These are phyloP conservation scores for Papio anubis DNA, from an alignment of 2,113 vertebrate species.

Conservation along the genomic window DNA sequence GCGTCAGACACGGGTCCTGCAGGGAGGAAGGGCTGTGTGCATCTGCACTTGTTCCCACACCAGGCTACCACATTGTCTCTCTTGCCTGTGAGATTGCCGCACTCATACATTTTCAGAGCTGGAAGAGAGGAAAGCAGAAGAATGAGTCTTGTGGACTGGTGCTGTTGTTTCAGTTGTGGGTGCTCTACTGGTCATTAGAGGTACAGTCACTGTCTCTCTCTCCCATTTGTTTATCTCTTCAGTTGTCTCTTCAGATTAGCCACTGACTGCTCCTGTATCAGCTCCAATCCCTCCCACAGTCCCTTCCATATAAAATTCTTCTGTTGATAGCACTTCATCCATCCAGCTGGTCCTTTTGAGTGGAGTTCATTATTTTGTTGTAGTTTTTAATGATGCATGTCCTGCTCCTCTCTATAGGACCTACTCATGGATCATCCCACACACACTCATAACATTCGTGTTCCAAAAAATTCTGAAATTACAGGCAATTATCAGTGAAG, in stretches of 20 bases:
- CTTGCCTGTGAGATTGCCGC: rapidly evolving
- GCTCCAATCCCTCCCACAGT: neutral
- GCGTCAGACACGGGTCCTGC: neutral
- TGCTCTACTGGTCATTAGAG: rapidly evolving
- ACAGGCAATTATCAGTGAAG: rapidly evolving
- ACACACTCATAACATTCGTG: neutral
- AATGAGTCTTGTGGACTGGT: no score
- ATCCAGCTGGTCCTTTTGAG: neutral
- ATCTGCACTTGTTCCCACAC: no score
- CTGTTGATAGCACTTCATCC: no score
- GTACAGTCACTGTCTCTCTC: rapidly evolving
- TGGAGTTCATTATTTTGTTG: neutral
- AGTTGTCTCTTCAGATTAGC: no score
- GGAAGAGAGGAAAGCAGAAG: no score
- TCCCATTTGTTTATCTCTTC: rapidly evolving
- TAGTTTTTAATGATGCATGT: neutral
- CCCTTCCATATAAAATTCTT: neutral
- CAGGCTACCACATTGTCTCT: rapidly evolving
- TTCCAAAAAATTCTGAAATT: neutral
- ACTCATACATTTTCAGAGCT: neutral
- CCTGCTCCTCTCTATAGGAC: neutral
- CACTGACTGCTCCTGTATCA: neutral
- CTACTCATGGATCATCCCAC: neutral
- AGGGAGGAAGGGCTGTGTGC: neutral
- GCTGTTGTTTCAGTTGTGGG: neutral